These are phyloP conservation scores for Gyps fulvus DNA, from an alignment of 2,113 vertebrate genomes.

Conservation along the genomic window DNA sequence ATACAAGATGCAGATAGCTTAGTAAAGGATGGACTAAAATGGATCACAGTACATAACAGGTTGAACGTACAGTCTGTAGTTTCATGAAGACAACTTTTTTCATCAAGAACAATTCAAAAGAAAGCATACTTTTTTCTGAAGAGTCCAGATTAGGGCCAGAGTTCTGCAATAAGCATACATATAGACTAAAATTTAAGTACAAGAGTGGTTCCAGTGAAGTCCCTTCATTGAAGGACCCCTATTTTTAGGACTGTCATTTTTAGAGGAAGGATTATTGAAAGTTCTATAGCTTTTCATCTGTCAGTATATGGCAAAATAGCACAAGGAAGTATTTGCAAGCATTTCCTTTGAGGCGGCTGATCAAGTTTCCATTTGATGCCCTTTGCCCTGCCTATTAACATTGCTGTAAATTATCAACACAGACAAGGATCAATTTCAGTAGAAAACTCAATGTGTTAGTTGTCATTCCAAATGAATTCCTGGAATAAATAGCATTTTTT, in stretches of 20 bases:
- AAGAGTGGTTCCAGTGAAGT: background rate
- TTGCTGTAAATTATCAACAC: background rate
- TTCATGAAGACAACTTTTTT: background rate
- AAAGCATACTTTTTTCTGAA: background rate
- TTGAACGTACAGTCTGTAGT: background rate
- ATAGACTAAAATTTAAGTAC: background rate
- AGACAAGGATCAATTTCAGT: background rate
- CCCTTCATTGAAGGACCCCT: background rate
- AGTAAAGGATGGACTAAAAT: background rate
- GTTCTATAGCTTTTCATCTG: background rate
- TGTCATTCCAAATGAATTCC: background rate
- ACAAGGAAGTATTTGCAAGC: background rate
- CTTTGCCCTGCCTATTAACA: background rate
- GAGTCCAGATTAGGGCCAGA: background rate
- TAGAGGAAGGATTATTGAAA: background rate
- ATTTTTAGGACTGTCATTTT: background rate
- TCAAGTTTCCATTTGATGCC: background rate
- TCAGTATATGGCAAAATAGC: background rate
- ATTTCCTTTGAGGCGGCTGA: background rate
- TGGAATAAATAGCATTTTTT: background rate
- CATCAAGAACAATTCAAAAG: background rate
- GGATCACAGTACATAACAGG: accelerated
- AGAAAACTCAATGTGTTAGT: background rate
- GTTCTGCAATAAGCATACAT: background rate
- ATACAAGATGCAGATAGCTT: background rate